These are phyloP conservation scores for Rhadina sibilatrix DNA, from an alignment of 2,113 vertebrate species.

Conservation along the genomic window DNA sequence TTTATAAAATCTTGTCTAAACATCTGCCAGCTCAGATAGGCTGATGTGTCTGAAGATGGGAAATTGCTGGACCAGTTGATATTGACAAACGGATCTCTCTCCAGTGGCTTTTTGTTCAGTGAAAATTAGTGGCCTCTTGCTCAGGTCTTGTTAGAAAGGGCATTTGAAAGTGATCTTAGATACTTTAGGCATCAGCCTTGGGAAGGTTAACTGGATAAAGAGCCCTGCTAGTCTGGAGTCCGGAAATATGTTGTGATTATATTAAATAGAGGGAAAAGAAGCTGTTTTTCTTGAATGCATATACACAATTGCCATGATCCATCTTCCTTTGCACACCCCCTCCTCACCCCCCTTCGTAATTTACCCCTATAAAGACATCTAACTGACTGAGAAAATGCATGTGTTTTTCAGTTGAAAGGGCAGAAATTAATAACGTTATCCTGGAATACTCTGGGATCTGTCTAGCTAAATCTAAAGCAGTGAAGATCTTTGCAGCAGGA, in stretches of 20 bases:
- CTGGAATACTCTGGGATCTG: neutral
- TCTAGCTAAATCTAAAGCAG: neutral
- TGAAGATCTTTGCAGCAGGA: neutral
- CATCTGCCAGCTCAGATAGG: slow-evolving; percentile 96
- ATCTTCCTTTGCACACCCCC: neutral
- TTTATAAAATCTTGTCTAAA: slow-evolving; percentile 99
- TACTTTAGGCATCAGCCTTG: slow-evolving; percentile 70
- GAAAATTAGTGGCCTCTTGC: slow-evolving; percentile 82
- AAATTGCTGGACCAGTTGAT: slow-evolving; percentile 87
- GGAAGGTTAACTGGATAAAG: slow-evolving; percentile 69
- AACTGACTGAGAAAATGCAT: neutral
- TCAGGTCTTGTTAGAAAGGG: slow-evolving; percentile 83
- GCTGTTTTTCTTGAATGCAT: neutral
- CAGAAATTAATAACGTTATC: neutral
- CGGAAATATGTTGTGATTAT: neutral
- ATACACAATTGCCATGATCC: neutral
- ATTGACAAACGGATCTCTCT: slow-evolving; percentile 85
- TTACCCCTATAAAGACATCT: neutral
- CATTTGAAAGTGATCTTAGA: slow-evolving; percentile 81
- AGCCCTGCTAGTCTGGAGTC: neutral
- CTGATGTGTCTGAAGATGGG: slow-evolving; percentile 81
- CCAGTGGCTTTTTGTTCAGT: slow-evolving; percentile 81
- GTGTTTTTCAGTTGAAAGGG: neutral
- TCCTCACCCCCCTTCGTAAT: neutral
- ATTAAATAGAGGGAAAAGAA: neutral